These are phyloP conservation scores for Helarctos malayanus DNA, from an alignment of 2,797 vertebrate genomes.

Conservation along the genomic window DNA sequence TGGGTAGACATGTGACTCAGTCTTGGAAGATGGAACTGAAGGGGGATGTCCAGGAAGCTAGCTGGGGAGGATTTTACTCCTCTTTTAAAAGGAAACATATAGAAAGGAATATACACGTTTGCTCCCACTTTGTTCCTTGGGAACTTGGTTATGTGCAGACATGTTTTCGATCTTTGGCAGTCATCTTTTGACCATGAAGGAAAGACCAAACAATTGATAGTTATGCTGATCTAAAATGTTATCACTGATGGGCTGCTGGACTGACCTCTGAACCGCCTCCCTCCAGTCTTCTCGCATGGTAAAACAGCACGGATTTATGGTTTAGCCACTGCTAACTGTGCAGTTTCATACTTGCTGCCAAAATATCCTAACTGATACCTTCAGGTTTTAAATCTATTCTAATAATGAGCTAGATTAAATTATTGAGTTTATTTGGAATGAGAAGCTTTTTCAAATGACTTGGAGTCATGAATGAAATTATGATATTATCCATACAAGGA, in stretches of 20 bases:
- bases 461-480: neutral
- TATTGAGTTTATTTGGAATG: constrained; percentile 41
- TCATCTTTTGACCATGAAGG: neutral
- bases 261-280: neutral
- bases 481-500: neutral
- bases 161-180: neutral
- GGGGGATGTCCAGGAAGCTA: neutral
- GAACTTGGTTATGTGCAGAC: neutral
- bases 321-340: neutral
- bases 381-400: constrained; percentile 27
- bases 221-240: neutral
- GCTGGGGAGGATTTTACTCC: neutral
- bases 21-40: neutral
- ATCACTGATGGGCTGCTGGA: fast-evolving
- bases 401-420: neutral
- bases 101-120: neutral
- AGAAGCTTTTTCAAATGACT: constrained; percentile 15
- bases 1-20: neutral
- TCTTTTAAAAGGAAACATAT: neutral
- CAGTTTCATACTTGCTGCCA: neutral
- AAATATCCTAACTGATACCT: neutral
- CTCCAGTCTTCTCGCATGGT: neutral
- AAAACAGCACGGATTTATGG: neutral
- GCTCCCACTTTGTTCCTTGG: neutral
- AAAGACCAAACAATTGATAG: neutral